phyloP scores from a whole-genome alignment of 1,140 invertebrate species.

The Xylocopa sonorina region DNA sequence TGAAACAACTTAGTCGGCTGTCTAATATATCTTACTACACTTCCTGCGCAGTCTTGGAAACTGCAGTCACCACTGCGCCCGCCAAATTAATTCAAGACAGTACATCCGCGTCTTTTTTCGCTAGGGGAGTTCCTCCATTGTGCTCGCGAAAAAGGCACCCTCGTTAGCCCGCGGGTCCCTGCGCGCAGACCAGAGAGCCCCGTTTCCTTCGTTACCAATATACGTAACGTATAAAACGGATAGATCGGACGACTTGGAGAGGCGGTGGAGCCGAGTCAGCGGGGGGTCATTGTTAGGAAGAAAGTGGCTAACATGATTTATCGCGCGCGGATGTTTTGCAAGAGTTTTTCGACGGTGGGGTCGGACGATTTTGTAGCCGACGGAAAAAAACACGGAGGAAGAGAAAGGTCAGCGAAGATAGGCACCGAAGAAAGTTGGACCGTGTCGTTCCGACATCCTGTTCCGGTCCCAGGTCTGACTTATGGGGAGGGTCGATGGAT shows the following conservation, averaged over 20 bases:
- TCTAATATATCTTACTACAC: no score
- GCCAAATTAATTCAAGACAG: not conserved
- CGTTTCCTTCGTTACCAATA: conserved; percentile 11
- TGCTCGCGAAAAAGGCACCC: not conserved
- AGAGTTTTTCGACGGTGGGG: conserved; percentile 22
- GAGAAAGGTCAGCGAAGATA: not conserved
- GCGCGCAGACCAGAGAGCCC: not conserved
- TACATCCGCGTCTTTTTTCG: not conserved
- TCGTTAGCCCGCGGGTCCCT: not conserved
- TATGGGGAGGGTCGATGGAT: not conserved
- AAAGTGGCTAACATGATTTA: conserved; percentile 54
- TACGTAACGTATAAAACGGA: conserved; percentile 12
- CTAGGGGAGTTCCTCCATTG: not conserved
- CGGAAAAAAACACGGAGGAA: not conserved
- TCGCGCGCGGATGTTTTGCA: conserved; percentile 50
- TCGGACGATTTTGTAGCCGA: conserved; percentile 20
- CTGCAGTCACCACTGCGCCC: no score
- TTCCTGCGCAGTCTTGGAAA: no score
- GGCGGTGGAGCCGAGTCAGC: conserved; percentile 48
- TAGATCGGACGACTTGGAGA: conserved; percentile 16
- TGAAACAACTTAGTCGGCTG: no score
- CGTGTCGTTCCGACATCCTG: conserved; percentile 8
- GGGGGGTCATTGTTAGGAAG: conserved; percentile 36
- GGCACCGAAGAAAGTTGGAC: conserved; percentile 1
- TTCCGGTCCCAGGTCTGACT: conserved; percentile 4